Evolutionary conservation across 2,113 vertebrate species (phyloP).

Genomic region (Tyrannus savana): DNA sequence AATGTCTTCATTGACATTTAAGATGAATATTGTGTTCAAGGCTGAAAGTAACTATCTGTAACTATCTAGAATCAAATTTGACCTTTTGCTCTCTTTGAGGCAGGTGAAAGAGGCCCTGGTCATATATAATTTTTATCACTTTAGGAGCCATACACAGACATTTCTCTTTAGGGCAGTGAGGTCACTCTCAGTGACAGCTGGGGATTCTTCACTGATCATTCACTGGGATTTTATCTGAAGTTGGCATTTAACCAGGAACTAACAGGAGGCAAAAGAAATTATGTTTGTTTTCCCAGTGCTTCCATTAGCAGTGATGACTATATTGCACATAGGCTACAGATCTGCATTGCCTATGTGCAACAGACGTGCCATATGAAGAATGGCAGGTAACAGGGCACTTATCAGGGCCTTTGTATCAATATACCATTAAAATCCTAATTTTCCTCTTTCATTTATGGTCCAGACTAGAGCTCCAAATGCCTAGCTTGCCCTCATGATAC

Average conservation of each 20-base stretch:
- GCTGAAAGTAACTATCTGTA: background rate
- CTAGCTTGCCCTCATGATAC: background rate
- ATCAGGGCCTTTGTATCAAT: background rate
- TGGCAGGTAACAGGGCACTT: rapidly evolving
- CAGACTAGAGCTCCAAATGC: background rate
- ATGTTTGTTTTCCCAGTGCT: background rate
- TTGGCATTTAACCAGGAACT: background rate
- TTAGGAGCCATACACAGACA: background rate
- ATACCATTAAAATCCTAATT: background rate
- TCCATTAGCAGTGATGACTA: background rate
- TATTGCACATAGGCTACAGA: background rate
- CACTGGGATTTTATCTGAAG: background rate
- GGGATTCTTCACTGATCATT: background rate
- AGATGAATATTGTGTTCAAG: background rate
- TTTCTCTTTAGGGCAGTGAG: background rate
- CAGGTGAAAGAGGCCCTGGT: background rate
- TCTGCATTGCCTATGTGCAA: background rate
- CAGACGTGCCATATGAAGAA: background rate
- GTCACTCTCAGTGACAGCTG: background rate
- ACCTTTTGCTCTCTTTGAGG: background rate
- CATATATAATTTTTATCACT: background rate
- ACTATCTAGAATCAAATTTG: background rate
- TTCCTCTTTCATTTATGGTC: background rate
- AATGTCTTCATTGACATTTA: background rate
- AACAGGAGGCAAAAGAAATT: background rate